Evolutionary conservation across 2,113 vertebrate genomes (phyloP).

Genomic region (Sigmodon hispidus): DNA sequence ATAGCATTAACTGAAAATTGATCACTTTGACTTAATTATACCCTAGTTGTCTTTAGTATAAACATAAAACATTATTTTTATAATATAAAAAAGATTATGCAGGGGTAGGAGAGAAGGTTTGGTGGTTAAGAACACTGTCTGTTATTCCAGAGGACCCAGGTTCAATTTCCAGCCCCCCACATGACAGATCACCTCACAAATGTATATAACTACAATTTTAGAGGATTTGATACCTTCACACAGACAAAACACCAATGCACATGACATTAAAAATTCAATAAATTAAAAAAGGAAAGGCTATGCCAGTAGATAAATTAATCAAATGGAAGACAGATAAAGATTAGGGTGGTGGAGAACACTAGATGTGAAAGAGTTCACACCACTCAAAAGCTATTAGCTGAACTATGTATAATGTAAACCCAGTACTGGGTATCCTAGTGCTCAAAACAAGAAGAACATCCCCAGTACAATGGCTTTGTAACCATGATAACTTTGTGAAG

Average conservation of each 20-base stretch:
- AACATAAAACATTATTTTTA: background rate
- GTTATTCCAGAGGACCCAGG: background rate
- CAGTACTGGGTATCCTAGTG: too few species aligned
- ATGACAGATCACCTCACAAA: background rate
- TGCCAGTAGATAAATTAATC: background rate
- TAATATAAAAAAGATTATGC: background rate
- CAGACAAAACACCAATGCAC: background rate
- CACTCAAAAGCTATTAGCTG: background rate
- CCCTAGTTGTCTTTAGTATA: background rate
- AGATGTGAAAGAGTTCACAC: background rate
- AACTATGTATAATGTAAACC: background rate
- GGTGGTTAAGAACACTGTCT: background rate
- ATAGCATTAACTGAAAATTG: background rate
- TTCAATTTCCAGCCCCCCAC: background rate
- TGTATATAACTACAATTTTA: background rate
- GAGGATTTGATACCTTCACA: background rate
- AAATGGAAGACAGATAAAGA: background rate
- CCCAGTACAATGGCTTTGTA: background rate
- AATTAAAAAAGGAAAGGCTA: background rate
- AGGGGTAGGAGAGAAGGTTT: background rate
- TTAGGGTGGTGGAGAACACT: background rate
- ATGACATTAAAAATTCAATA: background rate
- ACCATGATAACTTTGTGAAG: background rate
- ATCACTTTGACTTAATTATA: background rate
- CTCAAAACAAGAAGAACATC: constrained; percentile 14